These are phyloP conservation scores for Proterorhinus semilunaris DNA, from an alignment of 2,113 vertebrate species.

Conservation along the genomic window DNA sequence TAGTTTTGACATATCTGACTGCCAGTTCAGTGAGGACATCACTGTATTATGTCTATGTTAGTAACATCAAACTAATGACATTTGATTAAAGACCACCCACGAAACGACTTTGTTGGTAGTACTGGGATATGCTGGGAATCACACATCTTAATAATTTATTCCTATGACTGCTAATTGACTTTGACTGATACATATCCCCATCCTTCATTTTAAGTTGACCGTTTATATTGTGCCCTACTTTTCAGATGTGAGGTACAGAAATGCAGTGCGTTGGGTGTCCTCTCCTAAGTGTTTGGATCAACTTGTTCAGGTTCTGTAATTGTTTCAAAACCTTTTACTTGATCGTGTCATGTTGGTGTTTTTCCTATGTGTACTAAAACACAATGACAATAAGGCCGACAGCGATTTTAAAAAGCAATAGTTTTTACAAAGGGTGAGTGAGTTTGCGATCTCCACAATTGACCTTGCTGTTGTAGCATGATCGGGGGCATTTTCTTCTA, in stretches of 20 bases:
- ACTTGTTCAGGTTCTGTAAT: conserved; percentile 20
- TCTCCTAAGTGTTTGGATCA: conserved; percentile 11
- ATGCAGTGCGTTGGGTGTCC: conserved; percentile 21
- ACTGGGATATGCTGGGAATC: no score
- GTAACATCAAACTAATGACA: conserved; percentile 10
- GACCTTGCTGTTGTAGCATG: conserved; percentile 5
- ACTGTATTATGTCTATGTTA: conserved; percentile 10
- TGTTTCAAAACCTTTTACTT: conserved; percentile 20
- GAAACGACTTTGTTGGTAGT: neutral
- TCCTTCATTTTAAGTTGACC: conserved; percentile 10
- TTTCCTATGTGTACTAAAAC: conserved; percentile 24
- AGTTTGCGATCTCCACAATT: neutral
- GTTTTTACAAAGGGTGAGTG: conserved; percentile 19
- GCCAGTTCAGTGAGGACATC: neutral
- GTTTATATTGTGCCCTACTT: conserved; percentile 23
- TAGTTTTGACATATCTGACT: conserved; percentile 16
- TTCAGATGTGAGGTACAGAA: conserved; percentile 25
- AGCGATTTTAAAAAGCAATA: conserved; percentile 18
- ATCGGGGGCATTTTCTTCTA: neutral
- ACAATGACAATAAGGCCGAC: neutral
- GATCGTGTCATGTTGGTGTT: conserved; percentile 46
- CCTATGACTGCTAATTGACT: neutral
- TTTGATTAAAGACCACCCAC: conserved; percentile 1
- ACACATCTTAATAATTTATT: conserved; percentile 14
- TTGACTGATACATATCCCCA: neutral